Percentiles rank a stretch among this genome's conserved stretches.
These are phyloP conservation scores for Brachionus calyciflorus DNA, from an alignment of 1,140 invertebrate genomes.

Conservation along the genomic window DNA sequence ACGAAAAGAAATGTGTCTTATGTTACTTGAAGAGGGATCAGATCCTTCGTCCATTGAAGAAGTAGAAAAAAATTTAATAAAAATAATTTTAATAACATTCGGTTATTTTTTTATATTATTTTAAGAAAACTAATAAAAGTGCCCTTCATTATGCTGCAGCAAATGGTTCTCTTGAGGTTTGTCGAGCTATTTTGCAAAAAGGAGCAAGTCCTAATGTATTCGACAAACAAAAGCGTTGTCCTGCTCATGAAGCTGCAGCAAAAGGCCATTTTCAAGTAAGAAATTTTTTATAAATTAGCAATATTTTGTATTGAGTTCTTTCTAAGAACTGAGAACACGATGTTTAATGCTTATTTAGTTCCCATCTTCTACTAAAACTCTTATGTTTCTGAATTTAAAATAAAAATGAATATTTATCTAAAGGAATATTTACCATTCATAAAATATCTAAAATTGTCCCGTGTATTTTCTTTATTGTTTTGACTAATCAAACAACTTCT, in stretches of 20 bases:
- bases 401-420: too few species aligned
- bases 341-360: too few species aligned
- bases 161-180: slow-evolving; percentile 56
- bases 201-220: slow-evolving; percentile 54
- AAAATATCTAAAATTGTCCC: too few species aligned
- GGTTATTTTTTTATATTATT: background rate
- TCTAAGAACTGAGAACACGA: too few species aligned
- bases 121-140: slow-evolving; percentile 50
- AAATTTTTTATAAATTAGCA: background rate
- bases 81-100: background rate
- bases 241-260: slow-evolving; percentile 58
- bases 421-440: too few species aligned
- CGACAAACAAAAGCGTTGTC: slow-evolving; percentile 54
- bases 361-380: too few species aligned
- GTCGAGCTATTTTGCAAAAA: slow-evolving; percentile 54
- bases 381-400: too few species aligned
- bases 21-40: slow-evolving; percentile 56
- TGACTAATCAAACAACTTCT: too few species aligned
- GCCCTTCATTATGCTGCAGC: slow-evolving; percentile 58
- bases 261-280: slow-evolving; percentile 51
- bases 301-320: too few species aligned
- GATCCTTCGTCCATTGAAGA: slow-evolving; percentile 56
- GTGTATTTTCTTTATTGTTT: too few species aligned
- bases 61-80: slow-evolving; percentile 49
- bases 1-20: slow-evolving; percentile 57